Evolutionary conservation across 2,113 vertebrate genomes (phyloP), one percentile per base, ranked within the genome.

Genomic region (Pungitius pungitius): DNA sequence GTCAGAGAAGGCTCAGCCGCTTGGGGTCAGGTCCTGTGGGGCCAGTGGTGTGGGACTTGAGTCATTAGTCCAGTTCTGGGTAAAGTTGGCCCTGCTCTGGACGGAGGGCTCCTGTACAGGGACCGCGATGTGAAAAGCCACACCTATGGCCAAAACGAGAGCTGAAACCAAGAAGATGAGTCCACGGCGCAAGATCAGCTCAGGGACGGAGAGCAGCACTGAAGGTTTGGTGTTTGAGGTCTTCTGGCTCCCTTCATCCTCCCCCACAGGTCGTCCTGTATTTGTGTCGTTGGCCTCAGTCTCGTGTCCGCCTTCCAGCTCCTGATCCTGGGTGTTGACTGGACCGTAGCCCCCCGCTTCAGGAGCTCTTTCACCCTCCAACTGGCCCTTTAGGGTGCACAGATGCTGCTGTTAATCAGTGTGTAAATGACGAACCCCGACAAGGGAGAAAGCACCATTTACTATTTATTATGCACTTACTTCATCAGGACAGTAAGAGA

Each of bases 181-280:
- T 61, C 93, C 93, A 2, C 93, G 75, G 15, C 92, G 87, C 30
- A 92, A 64, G 20, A 93, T 78, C 43, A 95, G 90, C 87, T 94
- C 90, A 8, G 81, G 69, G 45, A 77, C 6, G 2, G 94, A 90
- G 10, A 94, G 92, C n/a, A 33, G 26, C 0, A 0, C 52, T 20
- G 64, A 22, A 43, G 70, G 45, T 71, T 73, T 84, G 42, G 24
- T 37, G 27, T 27, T 42, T 17, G 62, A 45, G 30, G 51, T 33
- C 10, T 70, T 43, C 76, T 81, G 78, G 40, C 12, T 74, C 37
- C 82, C 39, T 58, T 86, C 84, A 52, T 35, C 51, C 4, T 71
- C 82, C 12, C 40, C 61, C 9, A 58, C 61, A 2, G 80, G 30
- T 9, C 30, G 56, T 56, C 4, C 22, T 12, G 47, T 30, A 1